Conservation (phyloP, 35 echinoderm and acorn worm species). For the Acanthaster planci region DNA sequence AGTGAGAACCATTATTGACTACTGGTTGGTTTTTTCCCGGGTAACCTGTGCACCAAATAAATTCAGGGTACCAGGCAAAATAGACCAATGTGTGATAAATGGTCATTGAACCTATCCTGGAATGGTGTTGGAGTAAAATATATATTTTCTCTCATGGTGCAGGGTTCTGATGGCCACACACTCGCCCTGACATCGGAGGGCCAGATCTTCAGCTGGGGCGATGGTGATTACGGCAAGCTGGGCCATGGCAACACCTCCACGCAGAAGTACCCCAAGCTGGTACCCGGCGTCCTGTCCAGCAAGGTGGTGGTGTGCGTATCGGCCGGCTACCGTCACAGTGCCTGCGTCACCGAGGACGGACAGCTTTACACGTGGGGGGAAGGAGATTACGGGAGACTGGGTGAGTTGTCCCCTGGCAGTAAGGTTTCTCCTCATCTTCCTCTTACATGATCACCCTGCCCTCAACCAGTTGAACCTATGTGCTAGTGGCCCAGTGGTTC, state of each 20-base stretch:
- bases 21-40: too few species aligned
- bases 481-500: too few species aligned
- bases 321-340: slow-evolving; percentile 93
- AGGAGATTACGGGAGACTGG: slow-evolving; percentile 97
- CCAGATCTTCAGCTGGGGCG: slow-evolving; percentile 97
- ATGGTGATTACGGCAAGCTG: slow-evolving; percentile 96
- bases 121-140: too few species aligned
- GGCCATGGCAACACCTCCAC: slow-evolving; percentile 95
- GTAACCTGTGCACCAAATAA: too few species aligned
- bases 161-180: slow-evolving; percentile 99
- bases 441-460: too few species aligned
- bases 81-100: too few species aligned
- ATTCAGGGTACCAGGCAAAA: too few species aligned
- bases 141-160: slow-evolving; percentile 3
- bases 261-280: slow-evolving; percentile 97
- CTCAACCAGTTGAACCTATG: too few species aligned
- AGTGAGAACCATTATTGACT: too few species aligned
- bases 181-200: slow-evolving; percentile 91
- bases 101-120: too few species aligned
- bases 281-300: slow-evolving; percentile 70
- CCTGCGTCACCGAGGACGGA: slow-evolving; percentile 94
- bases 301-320: slow-evolving; percentile 90
- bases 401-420: slow-evolving; percentile 38
- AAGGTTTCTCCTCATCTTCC: too few species aligned
- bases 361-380: slow-evolving; percentile 98